A percentile compares a stretch with the other conserved stretches of the same genome.
These are phyloP conservation scores for Rattus norvegicus DNA, from an alignment of 2,113 vertebrate genomes.

Conservation along the genomic window GRCr8 NC_086024.1:111274001-111274500, in stretches of 20 bases:
- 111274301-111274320: not conserved
- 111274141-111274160: constrained; percentile 42
- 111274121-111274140: not conserved
- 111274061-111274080: not conserved
- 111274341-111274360: not conserved
- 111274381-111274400: constrained; percentile 7
- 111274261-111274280: not conserved
- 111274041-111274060: not conserved
- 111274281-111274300: not conserved
- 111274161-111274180: constrained; percentile 15
- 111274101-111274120: not conserved
- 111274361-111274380: constrained; percentile 45
- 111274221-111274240: not conserved
- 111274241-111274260: constrained; percentile 10
- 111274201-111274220: not conserved
- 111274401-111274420: not conserved
- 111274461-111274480: not conserved
- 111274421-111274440: not conserved
- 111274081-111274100: not conserved
- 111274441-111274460: not conserved
- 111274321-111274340: not conserved
- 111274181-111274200: not conserved
- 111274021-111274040: not conserved
- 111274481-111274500: not conserved
- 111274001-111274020: not conserved